Percentiles rank a stretch among this genome's conserved stretches.
phyloP scores from a whole-genome alignment of 1,140 invertebrate species.

The Diorhabda sublineata region DNA sequence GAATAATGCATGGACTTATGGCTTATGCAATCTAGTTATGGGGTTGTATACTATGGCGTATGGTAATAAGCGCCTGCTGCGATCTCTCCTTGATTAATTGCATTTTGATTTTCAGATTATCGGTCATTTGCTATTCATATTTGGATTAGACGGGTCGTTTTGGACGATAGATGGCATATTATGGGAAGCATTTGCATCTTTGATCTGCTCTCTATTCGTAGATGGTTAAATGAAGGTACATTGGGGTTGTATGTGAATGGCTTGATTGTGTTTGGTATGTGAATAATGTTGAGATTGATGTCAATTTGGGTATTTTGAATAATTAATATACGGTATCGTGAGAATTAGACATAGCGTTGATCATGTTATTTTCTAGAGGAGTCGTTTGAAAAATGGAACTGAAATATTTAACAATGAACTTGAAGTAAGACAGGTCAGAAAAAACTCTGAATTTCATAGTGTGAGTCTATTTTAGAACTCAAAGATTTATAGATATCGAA shows the following conservation, averaged over 20 bases:
- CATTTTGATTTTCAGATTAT: conserved; percentile 45
- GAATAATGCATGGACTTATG: conserved; percentile 40
- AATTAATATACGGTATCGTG: too few relatives aligned
- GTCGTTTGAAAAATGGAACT: too few relatives aligned
- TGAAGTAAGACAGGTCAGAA: too few relatives aligned
- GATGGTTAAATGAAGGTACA: background rate
- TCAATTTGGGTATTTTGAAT: background rate
- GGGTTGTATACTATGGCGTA: conserved; percentile 28
- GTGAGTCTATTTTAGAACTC: too few relatives aligned
- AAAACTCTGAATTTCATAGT: too few relatives aligned
- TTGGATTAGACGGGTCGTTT: conserved; percentile 19
- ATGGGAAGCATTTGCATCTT: conserved; percentile 16
- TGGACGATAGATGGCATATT: conserved; percentile 4
- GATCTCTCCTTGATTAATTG: conserved; percentile 43
- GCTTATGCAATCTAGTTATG: conserved; percentile 37
- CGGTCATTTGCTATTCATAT: conserved; percentile 39
- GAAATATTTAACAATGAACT: too few relatives aligned
- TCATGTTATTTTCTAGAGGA: too few relatives aligned
- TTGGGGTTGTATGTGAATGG: conserved; percentile 7
- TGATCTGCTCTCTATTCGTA: conserved; percentile 10
- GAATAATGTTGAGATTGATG: background rate
- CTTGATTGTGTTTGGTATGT: background rate
- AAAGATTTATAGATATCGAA: too few relatives aligned
- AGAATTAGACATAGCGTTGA: too few relatives aligned
- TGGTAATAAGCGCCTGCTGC: conserved; percentile 34